Evolutionary conservation across 2,888 invertebrate genomes (phyloP).

Genomic region (Ligdia adustata): DNA sequence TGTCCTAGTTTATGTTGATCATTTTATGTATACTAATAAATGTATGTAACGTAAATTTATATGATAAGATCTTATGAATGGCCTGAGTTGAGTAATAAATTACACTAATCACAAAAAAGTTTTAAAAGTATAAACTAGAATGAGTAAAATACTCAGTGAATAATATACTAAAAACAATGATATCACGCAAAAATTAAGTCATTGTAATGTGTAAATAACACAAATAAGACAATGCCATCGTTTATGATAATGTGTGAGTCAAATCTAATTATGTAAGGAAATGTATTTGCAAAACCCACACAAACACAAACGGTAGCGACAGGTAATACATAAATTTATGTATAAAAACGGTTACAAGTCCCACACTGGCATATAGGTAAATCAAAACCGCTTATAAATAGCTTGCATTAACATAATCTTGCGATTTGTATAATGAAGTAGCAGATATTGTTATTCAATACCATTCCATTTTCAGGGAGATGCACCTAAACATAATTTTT

Average conservation of each 20-base stretch:
- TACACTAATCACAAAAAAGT: constrained; percentile 5
- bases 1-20: too few relatives aligned
- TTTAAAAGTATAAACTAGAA: background rate
- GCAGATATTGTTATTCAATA: constrained; percentile 68
- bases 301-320: constrained; percentile 73
- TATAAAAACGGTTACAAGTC: constrained; percentile 66
- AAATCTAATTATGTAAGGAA: constrained; percentile 54
- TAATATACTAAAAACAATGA: constrained; percentile 4
- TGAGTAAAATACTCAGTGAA: background rate
- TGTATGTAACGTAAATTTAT: too few relatives aligned
- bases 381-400: constrained; percentile 78
- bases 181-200: constrained; percentile 41
- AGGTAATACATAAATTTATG: constrained; percentile 73
- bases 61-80: too few relatives aligned
- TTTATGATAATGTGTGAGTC: constrained; percentile 54
- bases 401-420: constrained; percentile 76
- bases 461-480: constrained; percentile 59
- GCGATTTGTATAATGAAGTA: constrained; percentile 79
- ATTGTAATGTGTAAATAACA: constrained; percentile 47
- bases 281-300: constrained; percentile 71
- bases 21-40: too few relatives aligned
- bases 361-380: constrained; percentile 65
- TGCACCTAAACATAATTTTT: constrained; percentile 58
- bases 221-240: constrained; percentile 52
- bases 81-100: constrained; percentile 2